These are phyloP conservation scores for Diachasmimorpha longicaudata DNA, from an alignment of 1,140 invertebrate genomes.

Conservation along the genomic window DNA sequence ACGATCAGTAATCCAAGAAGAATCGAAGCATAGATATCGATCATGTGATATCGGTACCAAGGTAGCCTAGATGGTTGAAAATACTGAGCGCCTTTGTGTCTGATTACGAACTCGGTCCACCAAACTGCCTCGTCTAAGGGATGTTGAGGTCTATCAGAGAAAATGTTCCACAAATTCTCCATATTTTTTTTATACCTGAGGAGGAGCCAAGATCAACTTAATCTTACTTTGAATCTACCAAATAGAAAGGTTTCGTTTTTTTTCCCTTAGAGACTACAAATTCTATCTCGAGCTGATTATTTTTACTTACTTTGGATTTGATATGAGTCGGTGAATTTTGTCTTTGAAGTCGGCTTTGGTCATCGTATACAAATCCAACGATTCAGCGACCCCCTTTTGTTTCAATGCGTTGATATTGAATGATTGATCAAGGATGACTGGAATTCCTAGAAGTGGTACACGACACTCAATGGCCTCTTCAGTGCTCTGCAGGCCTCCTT, in stretches of 20 bases:
- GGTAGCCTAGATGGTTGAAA: conserved; percentile 41
- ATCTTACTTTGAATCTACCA: not conserved
- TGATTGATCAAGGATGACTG: conserved; percentile 61
- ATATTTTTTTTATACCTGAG: conserved; percentile 32
- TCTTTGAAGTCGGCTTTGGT: conserved; percentile 8
- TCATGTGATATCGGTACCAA: conserved; percentile 30
- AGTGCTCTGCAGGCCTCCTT: conserved; percentile 61
- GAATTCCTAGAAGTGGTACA: conserved; percentile 61
- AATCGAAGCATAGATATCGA: not conserved
- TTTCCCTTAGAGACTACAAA: no score
- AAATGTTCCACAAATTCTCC: conserved; percentile 33
- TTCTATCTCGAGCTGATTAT: not conserved
- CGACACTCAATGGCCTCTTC: conserved; percentile 58
- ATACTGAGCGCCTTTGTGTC: conserved; percentile 59
- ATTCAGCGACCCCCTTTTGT: conserved; percentile 31
- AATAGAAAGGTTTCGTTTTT: no score
- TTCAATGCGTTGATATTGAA: conserved; percentile 44
- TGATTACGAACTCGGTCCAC: conserved; percentile 65
- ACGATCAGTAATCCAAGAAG: not conserved
- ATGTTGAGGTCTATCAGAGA: conserved; percentile 52
- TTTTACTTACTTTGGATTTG: conserved; percentile 36
- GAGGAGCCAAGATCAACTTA: not conserved
- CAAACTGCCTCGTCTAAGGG: conserved; percentile 57
- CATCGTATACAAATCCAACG: conserved; percentile 22
- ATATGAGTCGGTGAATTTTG: conserved; percentile 40